A percentile compares a stretch with the other conserved stretches of the same genome.
Evolutionary conservation across 2,113 vertebrate species (phyloP).

Genomic region (Nipponia nippon): DNA sequence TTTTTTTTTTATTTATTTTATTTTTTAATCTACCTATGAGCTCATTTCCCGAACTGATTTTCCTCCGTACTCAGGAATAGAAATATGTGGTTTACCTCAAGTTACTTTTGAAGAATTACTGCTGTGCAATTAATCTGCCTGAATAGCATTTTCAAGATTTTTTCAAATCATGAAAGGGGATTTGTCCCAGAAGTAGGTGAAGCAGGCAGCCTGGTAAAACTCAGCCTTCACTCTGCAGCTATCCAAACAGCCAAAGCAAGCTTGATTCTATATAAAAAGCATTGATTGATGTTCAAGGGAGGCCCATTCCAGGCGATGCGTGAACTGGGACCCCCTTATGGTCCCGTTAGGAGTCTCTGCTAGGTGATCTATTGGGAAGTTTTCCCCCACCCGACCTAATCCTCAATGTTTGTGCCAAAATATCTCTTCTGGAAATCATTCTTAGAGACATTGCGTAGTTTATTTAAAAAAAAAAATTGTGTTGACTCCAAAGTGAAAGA

Average conservation of each 20-base stretch:
- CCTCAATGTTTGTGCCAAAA: background rate
- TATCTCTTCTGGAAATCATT: conserved; percentile 40
- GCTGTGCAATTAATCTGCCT: conserved; percentile 37
- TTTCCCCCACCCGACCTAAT: background rate
- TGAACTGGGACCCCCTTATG: background rate
- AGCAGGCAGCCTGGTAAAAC: conserved; percentile 51
- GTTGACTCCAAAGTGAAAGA: background rate
- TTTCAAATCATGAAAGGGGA: conserved; percentile 60
- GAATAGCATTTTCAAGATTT: conserved; percentile 61
- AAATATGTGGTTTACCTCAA: conserved; percentile 47
- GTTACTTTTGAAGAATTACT: conserved; percentile 58
- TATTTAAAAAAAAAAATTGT: background rate
- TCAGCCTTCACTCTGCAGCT: conserved; percentile 40
- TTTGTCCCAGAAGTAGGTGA: conserved; percentile 61
- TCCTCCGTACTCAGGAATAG: background rate
- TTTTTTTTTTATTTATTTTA: background rate
- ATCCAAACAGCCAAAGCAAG: conserved; percentile 42
- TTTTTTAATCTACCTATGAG: background rate
- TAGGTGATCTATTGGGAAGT: conserved; percentile 5
- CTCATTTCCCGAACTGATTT: conserved; percentile 40
- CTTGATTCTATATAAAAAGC: conserved; percentile 27
- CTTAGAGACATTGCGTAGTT: background rate
- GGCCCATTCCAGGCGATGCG: background rate
- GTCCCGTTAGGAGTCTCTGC: background rate
- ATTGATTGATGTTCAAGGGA: conserved; percentile 43